These are phyloP conservation scores for Enteromius anoplus DNA, from an alignment of 2,797 vertebrate genomes.

Conservation along the genomic window DNA sequence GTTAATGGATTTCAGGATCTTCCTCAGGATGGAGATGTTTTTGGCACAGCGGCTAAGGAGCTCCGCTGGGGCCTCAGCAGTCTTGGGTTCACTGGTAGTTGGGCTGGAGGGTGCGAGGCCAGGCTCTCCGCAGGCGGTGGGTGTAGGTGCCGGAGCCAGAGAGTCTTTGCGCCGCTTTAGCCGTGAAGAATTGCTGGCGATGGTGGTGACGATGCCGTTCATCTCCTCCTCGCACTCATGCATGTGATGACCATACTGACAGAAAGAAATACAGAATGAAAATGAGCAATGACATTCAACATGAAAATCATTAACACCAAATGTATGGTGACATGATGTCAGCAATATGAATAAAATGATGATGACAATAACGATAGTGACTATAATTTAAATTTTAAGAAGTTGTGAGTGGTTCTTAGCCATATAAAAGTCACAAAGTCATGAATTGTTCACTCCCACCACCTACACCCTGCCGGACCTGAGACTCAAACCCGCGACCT, in stretches of 20 bases:
- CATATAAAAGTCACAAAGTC: background rate
- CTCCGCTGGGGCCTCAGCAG: constrained; percentile 59
- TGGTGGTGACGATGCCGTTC: constrained; percentile 83
- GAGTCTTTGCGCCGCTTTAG: constrained; percentile 49
- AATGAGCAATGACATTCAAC: background rate
- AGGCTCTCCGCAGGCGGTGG: constrained; percentile 15
- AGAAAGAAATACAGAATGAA: background rate
- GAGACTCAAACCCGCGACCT: no score
- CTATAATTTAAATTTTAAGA: background rate
- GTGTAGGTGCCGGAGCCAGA: background rate
- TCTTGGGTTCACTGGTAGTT: constrained; percentile 65
- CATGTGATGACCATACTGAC: constrained; percentile 74
- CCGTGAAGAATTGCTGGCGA: constrained; percentile 70
- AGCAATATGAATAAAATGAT: constrained; percentile 13
- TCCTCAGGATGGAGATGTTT: constrained; percentile 73
- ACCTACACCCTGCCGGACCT: no score
- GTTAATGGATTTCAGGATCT: constrained; percentile 75
- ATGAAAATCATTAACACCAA: constrained; percentile 1
- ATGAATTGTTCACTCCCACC: no score
- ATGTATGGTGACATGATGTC: constrained; percentile 28
- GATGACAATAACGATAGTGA: background rate
- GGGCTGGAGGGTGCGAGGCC: constrained; percentile 64
- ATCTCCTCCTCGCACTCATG: constrained; percentile 82
- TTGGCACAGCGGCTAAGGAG: constrained; percentile 68
- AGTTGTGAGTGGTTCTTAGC: background rate